These are phyloP conservation scores for Lepisosteus oculatus DNA, from an alignment of 2,113 vertebrate species.

Conservation along the genomic window DNA sequence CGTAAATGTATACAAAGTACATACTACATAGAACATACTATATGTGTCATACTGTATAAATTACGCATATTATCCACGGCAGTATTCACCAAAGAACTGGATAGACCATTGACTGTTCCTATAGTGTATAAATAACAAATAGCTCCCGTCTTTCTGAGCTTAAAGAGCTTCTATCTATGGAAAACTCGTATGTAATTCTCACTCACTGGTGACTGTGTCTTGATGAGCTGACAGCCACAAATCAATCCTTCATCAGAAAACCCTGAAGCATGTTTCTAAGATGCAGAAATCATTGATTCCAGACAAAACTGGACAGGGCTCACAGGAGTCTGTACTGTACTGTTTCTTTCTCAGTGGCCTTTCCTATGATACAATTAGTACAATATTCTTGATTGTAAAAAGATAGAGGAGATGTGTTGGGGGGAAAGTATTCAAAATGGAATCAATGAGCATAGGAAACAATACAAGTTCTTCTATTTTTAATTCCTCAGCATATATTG, in stretches of 20 bases:
- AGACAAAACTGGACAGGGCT: not conserved
- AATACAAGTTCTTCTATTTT: too few species aligned
- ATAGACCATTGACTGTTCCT: not conserved
- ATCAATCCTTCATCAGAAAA: constrained; percentile 14
- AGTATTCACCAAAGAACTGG: constrained; percentile 8
- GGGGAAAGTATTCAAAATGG: too few species aligned
- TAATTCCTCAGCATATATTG: too few species aligned
- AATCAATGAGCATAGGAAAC: too few species aligned
- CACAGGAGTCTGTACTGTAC: not conserved
- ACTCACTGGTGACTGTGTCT: constrained; percentile 3
- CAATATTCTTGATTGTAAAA: too few species aligned
- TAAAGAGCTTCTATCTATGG: not conserved
- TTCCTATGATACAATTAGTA: too few species aligned
- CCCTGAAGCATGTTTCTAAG: constrained; percentile 6
- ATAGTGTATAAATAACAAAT: constrained; percentile 18
- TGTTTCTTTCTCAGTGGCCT: too few species aligned
- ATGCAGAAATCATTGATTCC: constrained; percentile 18
- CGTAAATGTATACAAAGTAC: not conserved
- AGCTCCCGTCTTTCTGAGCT: not conserved
- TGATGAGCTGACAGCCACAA: constrained; percentile 24
- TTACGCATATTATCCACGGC: constrained; percentile 1
- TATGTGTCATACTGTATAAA: not conserved
- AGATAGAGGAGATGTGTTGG: too few species aligned
- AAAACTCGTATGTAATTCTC: constrained; percentile 14
- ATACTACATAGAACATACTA: not conserved